Conservation (phyloP, 2,888 invertebrate genomes). For the Coleophora deauratella region DNA sequence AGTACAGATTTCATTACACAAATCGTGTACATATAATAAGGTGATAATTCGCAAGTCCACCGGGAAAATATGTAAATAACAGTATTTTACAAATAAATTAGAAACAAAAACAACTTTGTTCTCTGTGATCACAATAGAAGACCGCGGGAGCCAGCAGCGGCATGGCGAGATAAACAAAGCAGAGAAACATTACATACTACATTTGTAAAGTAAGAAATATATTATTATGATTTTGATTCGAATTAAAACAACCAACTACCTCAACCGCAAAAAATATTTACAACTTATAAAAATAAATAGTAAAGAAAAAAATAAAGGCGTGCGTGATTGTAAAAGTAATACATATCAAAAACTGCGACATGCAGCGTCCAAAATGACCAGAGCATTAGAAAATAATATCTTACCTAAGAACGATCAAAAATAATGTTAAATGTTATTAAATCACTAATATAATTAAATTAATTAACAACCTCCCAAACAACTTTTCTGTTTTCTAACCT, state of each 20-base stretch:
- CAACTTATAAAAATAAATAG: constrained; percentile 44
- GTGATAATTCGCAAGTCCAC: too few relatives aligned
- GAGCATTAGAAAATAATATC: constrained; percentile 28
- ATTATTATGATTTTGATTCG: constrained; percentile 56
- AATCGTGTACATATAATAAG: constrained; percentile 22
- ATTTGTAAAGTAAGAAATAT: constrained; percentile 40
- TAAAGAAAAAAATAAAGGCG: constrained; percentile 50
- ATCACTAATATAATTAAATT: constrained; percentile 46
- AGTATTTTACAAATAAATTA: constrained; percentile 70
- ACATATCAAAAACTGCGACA: constrained; percentile 30
- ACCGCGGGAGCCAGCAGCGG: constrained; percentile 32
- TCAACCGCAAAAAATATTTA: constrained; percentile 43
- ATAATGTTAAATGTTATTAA: constrained; percentile 28
- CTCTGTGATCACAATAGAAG: constrained; percentile 58
- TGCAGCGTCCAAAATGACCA: constrained; percentile 37
- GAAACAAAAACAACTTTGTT: constrained; percentile 73
- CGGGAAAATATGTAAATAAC: constrained; percentile 46
- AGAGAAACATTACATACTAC: constrained; percentile 31
- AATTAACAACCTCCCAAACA: constrained; percentile 61
- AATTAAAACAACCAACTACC: constrained; percentile 62
- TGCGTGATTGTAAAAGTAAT: too few relatives aligned
- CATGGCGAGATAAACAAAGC: constrained; percentile 21
- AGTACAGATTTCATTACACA: constrained; percentile 29
- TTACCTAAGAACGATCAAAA: constrained; percentile 7
- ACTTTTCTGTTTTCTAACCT: constrained; percentile 54